Conservation (phyloP, 2,888 invertebrate genomes). For the Miltochrista miniata region DNA sequence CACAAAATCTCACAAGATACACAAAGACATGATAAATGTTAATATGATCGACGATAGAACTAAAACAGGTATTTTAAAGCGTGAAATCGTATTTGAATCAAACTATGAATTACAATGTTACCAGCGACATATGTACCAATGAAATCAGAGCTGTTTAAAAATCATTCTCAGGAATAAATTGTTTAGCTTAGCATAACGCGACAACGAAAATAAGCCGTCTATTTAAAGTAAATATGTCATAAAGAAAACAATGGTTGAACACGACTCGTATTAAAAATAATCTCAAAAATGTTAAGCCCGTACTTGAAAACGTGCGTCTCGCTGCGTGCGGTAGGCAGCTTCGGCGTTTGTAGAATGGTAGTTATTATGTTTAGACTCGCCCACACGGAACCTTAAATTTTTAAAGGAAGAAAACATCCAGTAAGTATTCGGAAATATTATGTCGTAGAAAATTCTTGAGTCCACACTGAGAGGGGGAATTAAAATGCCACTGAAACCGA, state of each 20-base stretch:
- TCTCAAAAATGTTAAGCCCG: constrained; percentile 57
- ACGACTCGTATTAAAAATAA: constrained; percentile 69
- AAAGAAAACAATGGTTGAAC: constrained; percentile 73
- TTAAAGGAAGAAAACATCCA: constrained; percentile 47
- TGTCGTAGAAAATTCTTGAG: constrained; percentile 45
- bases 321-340: constrained; percentile 73
- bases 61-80: not conserved
- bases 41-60: not conserved
- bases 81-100: not conserved
- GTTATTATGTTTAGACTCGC: constrained; percentile 70
- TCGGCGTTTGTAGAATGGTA: constrained; percentile 64
- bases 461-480: constrained; percentile 24
- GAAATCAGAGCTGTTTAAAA: constrained; percentile 24
- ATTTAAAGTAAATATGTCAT: constrained; percentile 67
- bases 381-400: constrained; percentile 69
- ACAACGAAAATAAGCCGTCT: constrained; percentile 46
- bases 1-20: constrained; percentile 28
- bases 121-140: not conserved
- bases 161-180: constrained; percentile 28
- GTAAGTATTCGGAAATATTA: constrained; percentile 41
- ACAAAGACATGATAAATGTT: constrained; percentile 31
- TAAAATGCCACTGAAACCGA: constrained; percentile 35
- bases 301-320: constrained; percentile 68
- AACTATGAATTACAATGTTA: not conserved
- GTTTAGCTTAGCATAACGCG: constrained; percentile 39